Percentiles rank a stretch among this genome's conserved stretches.
These are phyloP conservation scores for Antennarius maculatus DNA, from an alignment of 2,797 vertebrate genomes.

Conservation along the genomic window DNA sequence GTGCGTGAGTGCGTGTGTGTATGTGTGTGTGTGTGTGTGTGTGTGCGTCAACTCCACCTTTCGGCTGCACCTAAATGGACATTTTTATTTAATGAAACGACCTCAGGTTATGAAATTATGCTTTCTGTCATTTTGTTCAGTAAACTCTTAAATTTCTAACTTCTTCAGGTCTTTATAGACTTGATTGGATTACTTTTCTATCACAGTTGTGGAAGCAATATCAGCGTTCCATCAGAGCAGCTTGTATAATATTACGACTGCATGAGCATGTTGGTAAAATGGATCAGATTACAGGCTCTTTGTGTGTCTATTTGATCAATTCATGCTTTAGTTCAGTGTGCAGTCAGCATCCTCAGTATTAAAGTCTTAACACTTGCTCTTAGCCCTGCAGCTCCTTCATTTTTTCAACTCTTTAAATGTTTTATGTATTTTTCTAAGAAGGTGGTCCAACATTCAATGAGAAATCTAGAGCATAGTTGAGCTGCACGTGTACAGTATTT, in stretches of 20 bases:
- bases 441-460: slow-evolving; percentile 19
- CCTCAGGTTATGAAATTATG: slow-evolving; percentile 21
- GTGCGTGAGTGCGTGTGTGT: background rate
- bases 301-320: slow-evolving; percentile 32
- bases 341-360: slow-evolving; percentile 39
- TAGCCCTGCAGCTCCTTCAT: slow-evolving; percentile 8
- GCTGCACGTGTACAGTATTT: slow-evolving; percentile 15
- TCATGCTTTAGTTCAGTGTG: slow-evolving; percentile 31
- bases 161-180: background rate
- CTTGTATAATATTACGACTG: slow-evolving; percentile 29
- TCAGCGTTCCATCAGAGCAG: slow-evolving; percentile 45
- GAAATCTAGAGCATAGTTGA: slow-evolving; percentile 13
- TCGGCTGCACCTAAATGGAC: slow-evolving; percentile 5
- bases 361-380: slow-evolving; percentile 24
- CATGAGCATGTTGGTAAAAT: slow-evolving; percentile 18
- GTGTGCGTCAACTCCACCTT: too few relatives aligned
- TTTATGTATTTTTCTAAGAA: slow-evolving; percentile 31
- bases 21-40: too few relatives aligned
- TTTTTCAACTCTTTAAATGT: background rate
- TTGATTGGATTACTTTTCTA: slow-evolving; percentile 45
- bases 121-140: slow-evolving; percentile 22
- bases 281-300: slow-evolving; percentile 37
- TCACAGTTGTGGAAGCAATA: slow-evolving; percentile 32
- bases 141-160: slow-evolving; percentile 38
- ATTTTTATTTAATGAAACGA: slow-evolving; percentile 33